Evolutionary conservation across 2,113 vertebrate species (phyloP).

Genomic region (Tylochromis polylepis): DNA sequence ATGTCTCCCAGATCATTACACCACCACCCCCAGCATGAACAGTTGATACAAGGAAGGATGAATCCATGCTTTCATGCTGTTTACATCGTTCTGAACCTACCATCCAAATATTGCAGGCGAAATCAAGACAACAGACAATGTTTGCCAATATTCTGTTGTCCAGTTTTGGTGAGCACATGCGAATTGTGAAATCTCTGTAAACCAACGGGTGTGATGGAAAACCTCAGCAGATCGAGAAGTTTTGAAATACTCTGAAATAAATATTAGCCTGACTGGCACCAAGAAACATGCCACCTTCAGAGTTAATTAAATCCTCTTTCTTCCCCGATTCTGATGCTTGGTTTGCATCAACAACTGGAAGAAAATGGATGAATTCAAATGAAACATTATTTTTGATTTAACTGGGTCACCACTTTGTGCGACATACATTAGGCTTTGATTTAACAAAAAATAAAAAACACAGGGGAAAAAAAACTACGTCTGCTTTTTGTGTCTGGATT

Average conservation of each 20-base stretch:
- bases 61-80: not conserved
- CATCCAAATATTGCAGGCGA: fast-evolving
- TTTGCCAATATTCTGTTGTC: not conserved
- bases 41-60: not conserved
- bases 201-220: not conserved
- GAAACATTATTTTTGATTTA: not conserved
- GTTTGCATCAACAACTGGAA: not conserved
- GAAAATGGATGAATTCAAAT: not conserved
- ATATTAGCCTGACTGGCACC: no score
- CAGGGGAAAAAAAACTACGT: not conserved
- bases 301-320: not conserved
- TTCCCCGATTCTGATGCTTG: not conserved
- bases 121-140: not conserved
- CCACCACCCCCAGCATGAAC: not conserved
- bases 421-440: not conserved
- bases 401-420: not conserved
- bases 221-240: not conserved
- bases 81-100: not conserved
- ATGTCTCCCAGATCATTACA: not conserved
- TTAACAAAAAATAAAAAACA: no score
- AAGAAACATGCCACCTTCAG: not conserved
- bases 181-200: not conserved
- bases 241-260: not conserved
- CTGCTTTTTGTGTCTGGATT: not conserved
- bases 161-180: not conserved